Conservation (phyloP, 2,888 invertebrate genomes). For the Torymus auratus region DNA sequence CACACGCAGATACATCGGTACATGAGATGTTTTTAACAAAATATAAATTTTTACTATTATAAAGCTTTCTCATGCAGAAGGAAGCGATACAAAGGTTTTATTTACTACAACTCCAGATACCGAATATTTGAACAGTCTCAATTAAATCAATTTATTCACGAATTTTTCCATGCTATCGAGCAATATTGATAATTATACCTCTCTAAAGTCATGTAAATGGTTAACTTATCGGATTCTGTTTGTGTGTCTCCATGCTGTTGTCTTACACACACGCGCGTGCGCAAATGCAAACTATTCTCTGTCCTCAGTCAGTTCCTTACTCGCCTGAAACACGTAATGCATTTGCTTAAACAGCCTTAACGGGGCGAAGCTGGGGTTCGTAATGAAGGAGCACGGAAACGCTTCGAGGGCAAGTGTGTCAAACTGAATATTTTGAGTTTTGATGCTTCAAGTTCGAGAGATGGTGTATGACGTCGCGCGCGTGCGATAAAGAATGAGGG, state of each 20-base stretch:
- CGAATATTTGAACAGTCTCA: too few species aligned
- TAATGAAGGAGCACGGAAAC: slow-evolving; percentile 15
- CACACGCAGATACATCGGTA: too few species aligned
- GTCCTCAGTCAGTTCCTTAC: neutral
- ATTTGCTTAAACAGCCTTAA: neutral
- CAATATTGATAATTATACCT: too few species aligned
- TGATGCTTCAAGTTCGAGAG: slow-evolving; percentile 50
- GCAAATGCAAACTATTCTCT: neutral
- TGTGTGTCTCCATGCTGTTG: neutral
- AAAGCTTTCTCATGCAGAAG: too few species aligned
- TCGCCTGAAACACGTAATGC: neutral
- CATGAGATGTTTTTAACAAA: too few species aligned
- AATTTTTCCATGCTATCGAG: too few species aligned
- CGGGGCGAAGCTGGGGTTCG: neutral
- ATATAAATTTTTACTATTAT: too few species aligned
- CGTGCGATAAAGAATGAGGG: neutral
- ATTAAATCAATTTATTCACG: too few species aligned
- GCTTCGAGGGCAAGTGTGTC: neutral
- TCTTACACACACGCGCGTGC: neutral
- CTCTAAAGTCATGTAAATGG: slow-evolving; percentile 11
- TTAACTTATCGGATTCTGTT: slow-evolving; percentile 33
- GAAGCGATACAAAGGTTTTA: too few species aligned
- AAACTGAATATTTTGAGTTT: slow-evolving; percentile 53
- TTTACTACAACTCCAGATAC: too few species aligned
- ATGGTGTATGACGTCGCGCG: slow-evolving; percentile 1